Evolutionary conservation across 2,888 invertebrate species (phyloP), one percentile per base, ranked within the genome.

Genomic region (Microplitis deprimator): DNA sequence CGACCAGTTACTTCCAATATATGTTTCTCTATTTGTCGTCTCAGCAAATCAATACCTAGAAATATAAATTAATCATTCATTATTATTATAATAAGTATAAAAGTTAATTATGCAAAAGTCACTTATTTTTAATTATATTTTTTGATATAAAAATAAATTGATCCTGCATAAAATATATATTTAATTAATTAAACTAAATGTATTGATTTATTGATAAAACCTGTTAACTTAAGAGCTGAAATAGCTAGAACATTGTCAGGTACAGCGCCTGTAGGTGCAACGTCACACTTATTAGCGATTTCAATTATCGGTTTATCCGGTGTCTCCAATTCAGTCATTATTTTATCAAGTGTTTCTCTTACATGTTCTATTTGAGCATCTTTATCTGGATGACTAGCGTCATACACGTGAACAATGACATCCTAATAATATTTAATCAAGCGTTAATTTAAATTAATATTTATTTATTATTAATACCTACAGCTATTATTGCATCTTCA

Each of bases 201-300:
- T 50, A 50, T 50, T 13, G 50, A 50, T 50, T 50, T 50, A 50
- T 50, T 50, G 13, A 50, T 50, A 13, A 13, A 60, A 83, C 92
- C 92, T 61, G 81, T 87, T 20, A 87, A 85, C 5, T 91, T 90
- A 50, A 88, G 90, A 0, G 92, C 90, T 10, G 93, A 92, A 39
- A 93, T 91, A 5, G 91, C 84, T 39, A 89, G 79, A 2, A 89
- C 76, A 39, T 88, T 80, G 41, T 87, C 81, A 1, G 85, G 82
- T 38, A 87, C 64, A 20, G 80, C 79, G 29, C 77, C 79, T 64
- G 79, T 79, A 13, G 84, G 77, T 2, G 92, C 75, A 62, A 93
- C 87, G 90, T 96, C 96, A 79, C 92, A 91, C 90, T 96, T 96
- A 89, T 96, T 96, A 70, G 93, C 94, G 50, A 96, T 94, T 83